Evolutionary conservation across 2,113 vertebrate species (phyloP), one percentile per base, ranked within the genome.

Genomic region (Bubalus kerabau): DNA sequence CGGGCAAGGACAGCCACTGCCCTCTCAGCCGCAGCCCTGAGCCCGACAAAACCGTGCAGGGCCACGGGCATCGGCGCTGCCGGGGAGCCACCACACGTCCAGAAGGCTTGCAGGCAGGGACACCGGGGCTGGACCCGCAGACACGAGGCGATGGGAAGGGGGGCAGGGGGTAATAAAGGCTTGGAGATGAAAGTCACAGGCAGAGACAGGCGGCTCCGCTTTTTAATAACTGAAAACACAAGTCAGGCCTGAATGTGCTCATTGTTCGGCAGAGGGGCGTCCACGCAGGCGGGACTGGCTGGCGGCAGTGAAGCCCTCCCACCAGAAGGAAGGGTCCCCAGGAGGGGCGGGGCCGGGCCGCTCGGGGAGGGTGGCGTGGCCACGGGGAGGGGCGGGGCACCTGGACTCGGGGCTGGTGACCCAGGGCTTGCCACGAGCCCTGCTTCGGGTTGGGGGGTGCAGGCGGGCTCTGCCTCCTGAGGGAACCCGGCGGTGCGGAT

Each of bases 221-320:
- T 99, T 98, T 99, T 99, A 99, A 99, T 99, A 99, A 99, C 99
- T 99, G 99, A 99, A 99, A 99, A 99, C 99, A 99, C 98, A 98
- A 99, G 98, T 98, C 98, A 97, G 98, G 98, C 97, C 98, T 99
- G 99, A 99, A 99, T 99, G 99, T 99, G 99, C 88, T 98, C 99
- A 99, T 99, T 99, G 99, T 99, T 99, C 98, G 82, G 98, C 87
- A 86, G 98, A 0, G 98, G 98, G 97, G 98, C 98, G 98, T 97
- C 98, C 96, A 97, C 0, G 3, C 97, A 97, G 67, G 94, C 99
- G 98, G 99, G 99, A 99, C 99, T 99, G 96, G 95, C 98, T 99
- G 99, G 99, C 99, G 98, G 99, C 99, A 99, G 97, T 90, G 97
- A 97, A 95, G 98, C 98, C 98, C 97, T 97, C 98, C 98, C 98